Conservation (phyloP, 2,888 invertebrate species). For the Tiliacea citrago region DNA sequence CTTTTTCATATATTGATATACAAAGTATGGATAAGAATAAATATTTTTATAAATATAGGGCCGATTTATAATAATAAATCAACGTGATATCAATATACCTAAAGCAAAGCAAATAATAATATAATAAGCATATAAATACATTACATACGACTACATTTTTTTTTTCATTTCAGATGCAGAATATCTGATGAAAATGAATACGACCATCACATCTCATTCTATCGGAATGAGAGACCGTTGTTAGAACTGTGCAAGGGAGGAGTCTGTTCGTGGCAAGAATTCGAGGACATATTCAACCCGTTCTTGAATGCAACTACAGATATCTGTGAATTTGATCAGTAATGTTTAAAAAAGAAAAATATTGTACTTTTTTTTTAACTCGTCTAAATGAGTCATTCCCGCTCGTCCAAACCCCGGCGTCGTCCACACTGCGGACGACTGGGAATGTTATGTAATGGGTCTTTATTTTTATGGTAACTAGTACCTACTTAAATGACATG, state of each 20-base stretch:
- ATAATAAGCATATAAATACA: too few relatives aligned
- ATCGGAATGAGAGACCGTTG: conserved; percentile 81
- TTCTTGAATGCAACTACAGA: conserved; percentile 71
- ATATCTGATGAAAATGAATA: conserved; percentile 55
- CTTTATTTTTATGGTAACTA: background rate
- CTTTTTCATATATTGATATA: too few relatives aligned
- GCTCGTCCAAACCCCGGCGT: too few relatives aligned
- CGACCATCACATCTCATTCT: conserved; percentile 79
- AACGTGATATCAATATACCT: background rate
- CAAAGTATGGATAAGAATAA: too few relatives aligned
- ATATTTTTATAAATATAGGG: background rate
- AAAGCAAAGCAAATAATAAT: background rate
- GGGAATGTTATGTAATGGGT: background rate
- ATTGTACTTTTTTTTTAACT: background rate
- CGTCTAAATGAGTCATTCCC: too few relatives aligned
- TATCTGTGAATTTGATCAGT: conserved; percentile 67
- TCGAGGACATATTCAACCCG: conserved; percentile 76
- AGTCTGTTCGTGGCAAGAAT: conserved; percentile 83
- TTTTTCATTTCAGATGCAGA: conserved; percentile 74
- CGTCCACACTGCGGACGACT: too few relatives aligned
- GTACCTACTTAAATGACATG: background rate
- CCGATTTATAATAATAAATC: background rate
- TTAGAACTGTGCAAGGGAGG: conserved; percentile 77
- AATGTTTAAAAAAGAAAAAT: background rate
- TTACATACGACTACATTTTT: background rate